phyloP scores from a whole-genome alignment of 2,797 vertebrate species.

The Alosa sapidissima region DNA sequence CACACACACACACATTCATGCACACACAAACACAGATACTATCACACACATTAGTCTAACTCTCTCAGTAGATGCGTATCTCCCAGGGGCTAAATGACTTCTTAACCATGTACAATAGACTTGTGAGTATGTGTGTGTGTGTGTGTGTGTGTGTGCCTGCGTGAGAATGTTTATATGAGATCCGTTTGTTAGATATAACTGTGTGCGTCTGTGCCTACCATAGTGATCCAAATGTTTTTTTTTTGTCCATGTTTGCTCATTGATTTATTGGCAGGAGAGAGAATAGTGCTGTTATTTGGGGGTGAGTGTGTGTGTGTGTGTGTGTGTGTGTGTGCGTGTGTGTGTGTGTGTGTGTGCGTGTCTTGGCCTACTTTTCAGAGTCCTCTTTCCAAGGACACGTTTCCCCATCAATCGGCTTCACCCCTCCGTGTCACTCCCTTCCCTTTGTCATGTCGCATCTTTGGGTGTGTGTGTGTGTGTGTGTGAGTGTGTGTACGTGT shows the following conservation, averaged over 20 bases:
- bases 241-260: neutral
- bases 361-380: constrained; percentile 4
- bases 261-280: constrained; percentile 1
- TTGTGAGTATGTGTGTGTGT: neutral
- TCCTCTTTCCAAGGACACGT: constrained; percentile 12
- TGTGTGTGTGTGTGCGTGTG: neutral
- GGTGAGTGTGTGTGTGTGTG: neutral
- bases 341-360: neutral
- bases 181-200: neutral
- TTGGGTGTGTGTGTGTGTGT: neutral
- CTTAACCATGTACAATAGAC: neutral
- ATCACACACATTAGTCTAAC: neutral
- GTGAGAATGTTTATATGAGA: neutral
- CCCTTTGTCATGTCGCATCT: neutral
- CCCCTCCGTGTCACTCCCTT: neutral
- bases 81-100: neutral
- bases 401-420: constrained; percentile 38
- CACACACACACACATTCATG: neutral
- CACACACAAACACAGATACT: neutral
- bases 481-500: neutral
- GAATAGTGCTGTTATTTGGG: neutral
- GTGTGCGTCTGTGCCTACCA: neutral
- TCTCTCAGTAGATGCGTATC: neutral
- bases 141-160: neutral
- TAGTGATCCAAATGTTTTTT: neutral